These are phyloP conservation scores for Sarotherodon lohbergeri DNA, from an alignment of 2,113 vertebrate genomes.

Conservation along the genomic window DNA sequence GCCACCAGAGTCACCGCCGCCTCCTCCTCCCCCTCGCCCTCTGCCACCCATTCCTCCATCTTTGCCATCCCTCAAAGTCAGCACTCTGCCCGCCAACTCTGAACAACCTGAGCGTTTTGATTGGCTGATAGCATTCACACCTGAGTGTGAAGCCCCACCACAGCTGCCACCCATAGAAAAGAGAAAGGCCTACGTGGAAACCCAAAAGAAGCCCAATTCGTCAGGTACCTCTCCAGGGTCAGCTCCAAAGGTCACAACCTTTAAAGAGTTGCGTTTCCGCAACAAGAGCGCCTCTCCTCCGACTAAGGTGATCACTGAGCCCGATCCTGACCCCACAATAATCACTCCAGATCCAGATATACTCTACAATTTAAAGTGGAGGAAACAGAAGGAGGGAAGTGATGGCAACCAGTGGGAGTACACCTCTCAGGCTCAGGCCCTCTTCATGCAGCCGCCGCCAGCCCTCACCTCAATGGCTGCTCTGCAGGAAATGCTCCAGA, in stretches of 20 bases:
- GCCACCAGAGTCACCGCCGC: conserved; percentile 63
- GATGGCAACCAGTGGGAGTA: conserved; percentile 68
- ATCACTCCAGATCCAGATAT: conserved; percentile 75
- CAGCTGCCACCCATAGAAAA: conserved; percentile 53
- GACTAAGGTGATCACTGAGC: conserved; percentile 54
- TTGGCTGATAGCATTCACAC: conserved; percentile 94
- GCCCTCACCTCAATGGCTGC: conserved; percentile 74
- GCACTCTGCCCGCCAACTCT: conserved; percentile 70
- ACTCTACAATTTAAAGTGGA: conserved; percentile 75
- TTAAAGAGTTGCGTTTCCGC: conserved; percentile 87
- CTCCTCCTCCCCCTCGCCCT: conserved; percentile 75
- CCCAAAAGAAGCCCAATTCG: conserved; percentile 9
- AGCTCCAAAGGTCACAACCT: conserved; percentile 84
- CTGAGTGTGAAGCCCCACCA: conserved; percentile 74
- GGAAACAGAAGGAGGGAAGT: conserved; percentile 57
- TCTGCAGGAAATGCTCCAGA: conserved; percentile 78
- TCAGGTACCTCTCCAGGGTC: conserved; percentile 10
- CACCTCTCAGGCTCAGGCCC: conserved; percentile 70
- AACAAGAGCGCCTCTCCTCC: conserved; percentile 65
- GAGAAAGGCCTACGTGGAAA: conserved; percentile 24
- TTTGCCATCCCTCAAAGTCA: conserved; percentile 46
- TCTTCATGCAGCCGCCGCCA: conserved; percentile 63
- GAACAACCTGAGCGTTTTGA: conserved; percentile 78
- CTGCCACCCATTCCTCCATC: conserved; percentile 65
- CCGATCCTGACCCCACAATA: conserved; percentile 69